A percentile compares a stretch with the other conserved stretches of the same genome.
Evolutionary conservation across 1,140 invertebrate species (phyloP).

Genomic region (Caerostris darwini): DNA sequence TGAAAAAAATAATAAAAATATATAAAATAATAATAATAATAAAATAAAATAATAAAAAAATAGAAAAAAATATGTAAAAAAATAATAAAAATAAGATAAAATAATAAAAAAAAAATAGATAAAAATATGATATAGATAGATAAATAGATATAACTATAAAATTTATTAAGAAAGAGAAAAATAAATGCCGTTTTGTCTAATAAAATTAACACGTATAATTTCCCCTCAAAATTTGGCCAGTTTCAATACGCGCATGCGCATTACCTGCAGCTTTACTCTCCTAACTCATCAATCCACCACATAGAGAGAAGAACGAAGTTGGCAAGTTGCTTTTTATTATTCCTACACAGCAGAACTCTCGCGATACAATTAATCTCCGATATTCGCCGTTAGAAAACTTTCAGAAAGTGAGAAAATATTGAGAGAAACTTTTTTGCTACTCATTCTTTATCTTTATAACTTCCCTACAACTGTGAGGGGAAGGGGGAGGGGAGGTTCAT

Average conservation of each 20-base stretch:
- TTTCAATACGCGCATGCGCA: not conserved
- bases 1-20: no score
- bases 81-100: no score
- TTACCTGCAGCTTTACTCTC: not conserved
- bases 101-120: no score
- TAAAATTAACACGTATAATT: no score
- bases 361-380: conserved; percentile 58
- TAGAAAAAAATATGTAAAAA: no score
- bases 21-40: no score
- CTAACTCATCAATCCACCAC: not conserved
- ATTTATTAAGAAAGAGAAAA: no score
- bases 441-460: not conserved
- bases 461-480: not conserved
- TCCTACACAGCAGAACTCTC: not conserved
- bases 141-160: no score
- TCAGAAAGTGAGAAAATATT: conserved; percentile 17
- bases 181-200: no score
- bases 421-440: not conserved
- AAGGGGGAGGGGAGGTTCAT: not conserved
- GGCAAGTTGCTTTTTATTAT: conserved; percentile 11
- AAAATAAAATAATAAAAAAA: no score
- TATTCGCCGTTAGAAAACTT: not conserved
- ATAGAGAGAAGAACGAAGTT: not conserved
- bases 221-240: no score
- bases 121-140: no score